These are phyloP conservation scores for Zaprionus camerounensis DNA, from an alignment of 1,140 invertebrate species.

Conservation along the genomic window DNA sequence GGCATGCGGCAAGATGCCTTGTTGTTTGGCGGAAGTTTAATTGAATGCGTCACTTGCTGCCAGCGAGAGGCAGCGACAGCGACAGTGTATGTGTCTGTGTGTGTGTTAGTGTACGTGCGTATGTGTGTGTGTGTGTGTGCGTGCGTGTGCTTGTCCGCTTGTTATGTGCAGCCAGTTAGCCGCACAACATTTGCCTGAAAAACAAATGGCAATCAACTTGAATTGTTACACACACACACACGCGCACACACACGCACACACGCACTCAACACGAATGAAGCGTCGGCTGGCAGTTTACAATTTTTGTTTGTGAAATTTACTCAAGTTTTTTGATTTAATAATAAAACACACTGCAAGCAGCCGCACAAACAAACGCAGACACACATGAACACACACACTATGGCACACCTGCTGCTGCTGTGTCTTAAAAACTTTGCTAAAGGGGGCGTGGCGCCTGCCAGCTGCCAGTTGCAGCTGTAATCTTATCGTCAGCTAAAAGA, in stretches of 20 bases:
- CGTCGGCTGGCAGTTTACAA: conserved; percentile 54
- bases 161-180: conserved; percentile 70
- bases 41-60: conserved; percentile 78
- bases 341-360: conserved; percentile 57
- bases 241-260: neutral
- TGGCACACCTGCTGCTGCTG: conserved; percentile 10
- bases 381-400: neutral
- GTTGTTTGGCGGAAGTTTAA: conserved; percentile 83
- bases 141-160: conserved; percentile 50
- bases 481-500: conserved; percentile 72
- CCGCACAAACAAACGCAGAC: neutral
- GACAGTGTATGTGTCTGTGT: neutral
- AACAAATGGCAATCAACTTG: conserved; percentile 81
- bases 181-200: conserved; percentile 76
- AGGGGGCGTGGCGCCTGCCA: conserved; percentile 10
- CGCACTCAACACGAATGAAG: conserved; percentile 7
- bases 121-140: conserved; percentile 15
- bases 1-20: conserved; percentile 65
- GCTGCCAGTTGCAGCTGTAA: conserved; percentile 51
- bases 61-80: conserved; percentile 1
- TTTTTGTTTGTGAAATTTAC: conserved; percentile 67
- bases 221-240: conserved; percentile 58
- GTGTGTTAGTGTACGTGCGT: neutral
- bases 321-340: conserved; percentile 80
- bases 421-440: conserved; percentile 14